These are phyloP conservation scores for Lycodopsis pacificus DNA, from an alignment of 2,797 vertebrate genomes.

Conservation along the genomic window DNA sequence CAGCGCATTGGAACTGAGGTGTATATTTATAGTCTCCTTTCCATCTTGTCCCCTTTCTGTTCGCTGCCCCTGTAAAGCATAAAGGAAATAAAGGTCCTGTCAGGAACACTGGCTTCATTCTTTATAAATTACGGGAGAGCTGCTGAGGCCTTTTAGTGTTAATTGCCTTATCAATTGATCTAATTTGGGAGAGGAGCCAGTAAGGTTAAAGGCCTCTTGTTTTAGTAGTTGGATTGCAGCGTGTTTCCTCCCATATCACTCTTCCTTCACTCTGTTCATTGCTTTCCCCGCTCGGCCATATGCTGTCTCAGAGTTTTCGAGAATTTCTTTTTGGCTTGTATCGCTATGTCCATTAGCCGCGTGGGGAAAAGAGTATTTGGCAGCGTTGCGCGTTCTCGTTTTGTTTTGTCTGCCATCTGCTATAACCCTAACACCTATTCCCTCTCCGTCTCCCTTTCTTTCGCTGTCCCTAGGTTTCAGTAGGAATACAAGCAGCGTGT, in stretches of 20 bases:
- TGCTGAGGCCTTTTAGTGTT: slow-evolving; percentile 70
- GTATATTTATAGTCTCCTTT: slow-evolving; percentile 78
- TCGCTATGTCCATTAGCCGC: slow-evolving; percentile 48
- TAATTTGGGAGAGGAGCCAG: slow-evolving; percentile 73
- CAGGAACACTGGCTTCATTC: slow-evolving; percentile 67
- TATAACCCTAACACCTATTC: slow-evolving; percentile 65
- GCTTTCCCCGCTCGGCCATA: slow-evolving; percentile 68
- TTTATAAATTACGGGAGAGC: slow-evolving; percentile 70
- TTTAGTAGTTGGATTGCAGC: slow-evolving; percentile 58
- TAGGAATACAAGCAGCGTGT: slow-evolving; percentile 97
- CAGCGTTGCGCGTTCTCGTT: slow-evolving; percentile 67
- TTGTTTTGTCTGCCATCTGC: slow-evolving; percentile 70
- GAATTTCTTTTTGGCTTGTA: slow-evolving; percentile 57
- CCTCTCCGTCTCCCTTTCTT: slow-evolving; percentile 52
- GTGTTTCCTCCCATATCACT: slow-evolving; percentile 56
- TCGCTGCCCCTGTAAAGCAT: slow-evolving; percentile 47
- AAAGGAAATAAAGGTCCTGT: slow-evolving; percentile 60
- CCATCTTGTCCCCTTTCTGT: slow-evolving; percentile 53
- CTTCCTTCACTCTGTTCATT: slow-evolving; percentile 62
- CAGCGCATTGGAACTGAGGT: slow-evolving; percentile 75
- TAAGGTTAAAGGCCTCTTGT: slow-evolving; percentile 71
- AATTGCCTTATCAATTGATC: slow-evolving; percentile 80
- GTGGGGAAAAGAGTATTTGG: slow-evolving; percentile 51
- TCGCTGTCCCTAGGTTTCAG: slow-evolving; percentile 89
- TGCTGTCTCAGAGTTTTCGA: slow-evolving; percentile 60